Percentiles rank a stretch among this genome's conserved stretches.
phyloP scores from a whole-genome alignment of 2,797 vertebrate genomes.

The Diplodus sargus region DNA sequence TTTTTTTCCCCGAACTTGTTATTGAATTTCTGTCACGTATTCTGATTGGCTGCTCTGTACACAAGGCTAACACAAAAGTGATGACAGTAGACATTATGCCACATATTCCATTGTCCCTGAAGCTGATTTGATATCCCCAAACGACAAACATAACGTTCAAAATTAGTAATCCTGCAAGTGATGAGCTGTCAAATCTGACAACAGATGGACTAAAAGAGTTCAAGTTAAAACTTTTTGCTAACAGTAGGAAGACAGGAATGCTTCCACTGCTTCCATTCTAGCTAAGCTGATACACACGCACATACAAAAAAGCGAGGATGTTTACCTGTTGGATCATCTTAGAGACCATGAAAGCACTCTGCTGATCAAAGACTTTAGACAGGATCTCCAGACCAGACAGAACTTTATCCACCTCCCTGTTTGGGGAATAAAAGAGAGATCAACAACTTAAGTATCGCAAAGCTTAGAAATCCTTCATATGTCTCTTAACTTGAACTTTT shows the following conservation, averaged over 20 bases:
- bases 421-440: constrained; percentile 26
- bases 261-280: not conserved
- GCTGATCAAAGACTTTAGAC: constrained; percentile 97
- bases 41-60: constrained; percentile 17
- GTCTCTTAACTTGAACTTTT: no score
- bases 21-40: not conserved
- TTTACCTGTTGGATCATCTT: constrained; percentile 95
- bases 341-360: constrained; percentile 93
- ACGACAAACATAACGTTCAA: not conserved
- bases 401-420: constrained; percentile 96
- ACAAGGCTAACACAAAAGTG: constrained; percentile 9
- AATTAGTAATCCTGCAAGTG: not conserved
- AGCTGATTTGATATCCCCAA: not conserved
- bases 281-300: not conserved
- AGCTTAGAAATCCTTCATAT: not conserved
- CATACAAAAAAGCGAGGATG: constrained; percentile 4
- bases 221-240: no score
- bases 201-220: not conserved
- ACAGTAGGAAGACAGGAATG: not conserved
- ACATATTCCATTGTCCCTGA: constrained; percentile 17
- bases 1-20: not conserved
- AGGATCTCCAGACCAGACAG: constrained; percentile 94
- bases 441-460: not conserved
- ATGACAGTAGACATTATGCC: constrained; percentile 19
- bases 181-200: no score